Percentiles rank a stretch among this genome's conserved stretches.
phyloP scores from a whole-genome alignment of 2,113 vertebrate species.

The Antigone vipio region DNA sequence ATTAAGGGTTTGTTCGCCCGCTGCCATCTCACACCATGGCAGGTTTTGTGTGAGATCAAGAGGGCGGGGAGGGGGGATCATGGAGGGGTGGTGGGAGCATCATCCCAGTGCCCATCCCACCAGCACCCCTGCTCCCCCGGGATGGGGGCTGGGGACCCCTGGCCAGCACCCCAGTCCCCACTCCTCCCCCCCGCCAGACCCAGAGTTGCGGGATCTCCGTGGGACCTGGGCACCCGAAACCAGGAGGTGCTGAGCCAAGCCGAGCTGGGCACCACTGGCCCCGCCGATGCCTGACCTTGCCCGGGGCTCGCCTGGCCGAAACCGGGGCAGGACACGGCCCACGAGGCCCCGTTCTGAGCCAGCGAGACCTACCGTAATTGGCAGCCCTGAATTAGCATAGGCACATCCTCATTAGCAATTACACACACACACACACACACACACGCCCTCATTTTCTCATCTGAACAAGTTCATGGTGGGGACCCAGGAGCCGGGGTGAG shows the following conservation, averaged over 20 bases:
- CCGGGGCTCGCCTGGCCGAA: neutral
- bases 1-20: rapidly evolving
- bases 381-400: neutral
- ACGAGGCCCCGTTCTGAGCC: neutral
- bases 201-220: rapidly evolving
- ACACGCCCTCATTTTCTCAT: neutral
- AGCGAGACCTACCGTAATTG: neutral
- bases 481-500: rapidly evolving
- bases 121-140: neutral
- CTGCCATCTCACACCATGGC: rapidly evolving
- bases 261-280: rapidly evolving
- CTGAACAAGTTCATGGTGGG: neutral
- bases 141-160: neutral
- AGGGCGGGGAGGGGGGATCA: rapidly evolving
- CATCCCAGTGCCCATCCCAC: neutral
- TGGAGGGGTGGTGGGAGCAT: neutral
- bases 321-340: neutral
- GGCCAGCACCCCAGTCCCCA: neutral
- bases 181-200: too few relatives aligned
- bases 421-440: neutral
- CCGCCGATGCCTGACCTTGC: neutral
- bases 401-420: neutral
- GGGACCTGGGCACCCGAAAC: neutral
- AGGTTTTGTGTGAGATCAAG: neutral
- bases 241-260: neutral